phyloP scores from a whole-genome alignment of 2,797 vertebrate genomes.

The Hydrolagus colliei region DNA sequence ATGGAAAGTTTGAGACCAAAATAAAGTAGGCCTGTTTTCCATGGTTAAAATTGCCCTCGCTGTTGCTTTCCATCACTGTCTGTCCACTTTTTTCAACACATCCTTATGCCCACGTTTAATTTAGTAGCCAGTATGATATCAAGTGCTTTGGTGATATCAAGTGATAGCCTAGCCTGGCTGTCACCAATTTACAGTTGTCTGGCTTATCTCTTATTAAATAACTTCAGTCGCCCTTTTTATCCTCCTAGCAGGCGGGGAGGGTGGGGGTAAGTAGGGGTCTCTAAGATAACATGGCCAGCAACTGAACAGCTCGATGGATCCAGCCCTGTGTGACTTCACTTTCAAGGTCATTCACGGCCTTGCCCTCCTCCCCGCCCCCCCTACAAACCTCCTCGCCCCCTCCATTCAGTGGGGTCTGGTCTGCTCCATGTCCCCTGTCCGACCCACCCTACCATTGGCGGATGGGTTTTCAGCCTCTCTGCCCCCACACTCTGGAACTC shows the following conservation, averaged over 20 bases:
- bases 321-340: no score
- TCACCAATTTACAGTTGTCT: not conserved
- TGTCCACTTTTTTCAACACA: not conserved
- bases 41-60: not conserved
- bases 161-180: not conserved
- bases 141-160: not conserved
- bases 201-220: not conserved
- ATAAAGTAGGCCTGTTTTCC: not conserved
- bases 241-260: not conserved
- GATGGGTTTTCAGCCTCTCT: no score
- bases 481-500: no score
- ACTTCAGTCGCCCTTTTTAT: not conserved
- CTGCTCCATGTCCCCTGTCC: no score
- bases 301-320: no score
- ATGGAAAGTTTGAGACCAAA: conserved; percentile 1
- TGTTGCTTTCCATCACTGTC: not conserved
- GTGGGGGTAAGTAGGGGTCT: not conserved
- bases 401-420: no score
- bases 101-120: not conserved
- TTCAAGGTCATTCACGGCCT: no score
- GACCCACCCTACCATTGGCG: no score
- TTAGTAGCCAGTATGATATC: no score
- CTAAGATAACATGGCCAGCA: no score
- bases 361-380: no score
- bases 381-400: no score